Conservation (phyloP, 1,140 invertebrate species). For the Drosophila sproati region DNA sequence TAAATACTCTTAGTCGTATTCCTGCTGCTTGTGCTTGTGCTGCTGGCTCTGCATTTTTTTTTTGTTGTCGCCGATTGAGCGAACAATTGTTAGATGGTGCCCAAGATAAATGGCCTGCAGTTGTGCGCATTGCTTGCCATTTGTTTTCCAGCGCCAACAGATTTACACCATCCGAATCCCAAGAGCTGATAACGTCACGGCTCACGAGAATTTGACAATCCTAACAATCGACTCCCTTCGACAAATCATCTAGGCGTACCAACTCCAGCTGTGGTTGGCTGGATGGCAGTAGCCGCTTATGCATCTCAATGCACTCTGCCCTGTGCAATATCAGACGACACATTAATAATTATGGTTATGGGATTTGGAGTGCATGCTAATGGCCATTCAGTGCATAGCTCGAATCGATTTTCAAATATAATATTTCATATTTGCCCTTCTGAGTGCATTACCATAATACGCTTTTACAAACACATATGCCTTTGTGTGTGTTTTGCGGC, state of each 20-base stretch:
- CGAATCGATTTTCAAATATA: slow-evolving; percentile 64
- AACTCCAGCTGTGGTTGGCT: not conserved
- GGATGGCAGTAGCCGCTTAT: too few relatives aligned
- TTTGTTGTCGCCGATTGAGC: slow-evolving; percentile 77
- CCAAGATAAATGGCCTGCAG: slow-evolving; percentile 80
- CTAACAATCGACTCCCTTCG: slow-evolving; percentile 25
- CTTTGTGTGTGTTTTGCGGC: slow-evolving; percentile 20
- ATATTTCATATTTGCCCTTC: slow-evolving; percentile 46
- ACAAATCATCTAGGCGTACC: slow-evolving; percentile 5
- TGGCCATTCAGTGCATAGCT: slow-evolving; percentile 62
- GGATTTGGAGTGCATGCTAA: slow-evolving; percentile 64
- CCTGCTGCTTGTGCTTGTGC: not conserved
- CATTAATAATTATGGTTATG: slow-evolving; percentile 79
- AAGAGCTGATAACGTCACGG: slow-evolving; percentile 23
- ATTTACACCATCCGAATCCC: slow-evolving; percentile 38
- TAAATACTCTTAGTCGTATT: slow-evolving; percentile 50
- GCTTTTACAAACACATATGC: slow-evolving; percentile 25
- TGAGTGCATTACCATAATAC: slow-evolving; percentile 51
- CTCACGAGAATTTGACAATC: slow-evolving; percentile 44
- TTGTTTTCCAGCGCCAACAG: slow-evolving; percentile 57
- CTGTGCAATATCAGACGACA: slow-evolving; percentile 26
- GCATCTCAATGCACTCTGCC: slow-evolving; percentile 9
- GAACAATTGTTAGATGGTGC: slow-evolving; percentile 68
- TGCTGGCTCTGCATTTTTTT: slow-evolving; percentile 59
- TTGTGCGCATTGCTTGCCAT: slow-evolving; percentile 74